Percentiles rank a stretch among this genome's conserved stretches.
Evolutionary conservation across 2,888 invertebrate genomes (phyloP).

Genomic region (Salticus scenicus): DNA sequence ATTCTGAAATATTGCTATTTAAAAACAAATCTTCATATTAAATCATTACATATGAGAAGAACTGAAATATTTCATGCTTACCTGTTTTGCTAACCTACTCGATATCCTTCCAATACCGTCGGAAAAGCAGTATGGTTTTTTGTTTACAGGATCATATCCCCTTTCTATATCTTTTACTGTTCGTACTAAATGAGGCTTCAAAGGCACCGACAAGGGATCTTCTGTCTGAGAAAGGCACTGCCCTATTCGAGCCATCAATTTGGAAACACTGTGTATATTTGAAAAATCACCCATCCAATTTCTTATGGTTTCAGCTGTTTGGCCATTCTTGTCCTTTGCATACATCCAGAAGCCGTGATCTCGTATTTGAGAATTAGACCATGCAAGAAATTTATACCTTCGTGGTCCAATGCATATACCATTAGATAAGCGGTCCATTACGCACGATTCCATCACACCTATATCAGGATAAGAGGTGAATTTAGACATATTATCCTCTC

Average conservation of each 20-base stretch:
- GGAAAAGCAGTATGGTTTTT: conserved; percentile 56
- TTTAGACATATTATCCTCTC: conserved; percentile 33
- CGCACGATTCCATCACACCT: not conserved
- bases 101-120: conserved; percentile 71
- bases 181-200: not conserved
- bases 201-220: conserved; percentile 25
- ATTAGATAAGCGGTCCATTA: conserved; percentile 12
- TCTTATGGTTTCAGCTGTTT: conserved; percentile 56
- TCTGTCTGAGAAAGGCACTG: conserved; percentile 70
- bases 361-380: conserved; percentile 42
- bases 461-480: conserved; percentile 3
- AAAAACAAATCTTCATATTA: no score
- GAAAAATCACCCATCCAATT: conserved; percentile 71
- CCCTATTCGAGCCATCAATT: conserved; percentile 71
- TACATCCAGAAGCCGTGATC: conserved; percentile 69
- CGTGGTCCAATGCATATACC: conserved; percentile 28
- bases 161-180: conserved; percentile 28
- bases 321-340: conserved; percentile 45
- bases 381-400: conserved; percentile 29
- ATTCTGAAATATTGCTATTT: no score
- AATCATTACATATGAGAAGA: no score
- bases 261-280: conserved; percentile 66
- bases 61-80: no score
- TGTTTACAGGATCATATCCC: conserved; percentile 6
- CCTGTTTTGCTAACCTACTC: conserved; percentile 35